A percentile compares a stretch with the other conserved stretches of the same genome.
Conservation (phyloP, 1,140 invertebrate genomes). For the Anastrepha ludens region DNA sequence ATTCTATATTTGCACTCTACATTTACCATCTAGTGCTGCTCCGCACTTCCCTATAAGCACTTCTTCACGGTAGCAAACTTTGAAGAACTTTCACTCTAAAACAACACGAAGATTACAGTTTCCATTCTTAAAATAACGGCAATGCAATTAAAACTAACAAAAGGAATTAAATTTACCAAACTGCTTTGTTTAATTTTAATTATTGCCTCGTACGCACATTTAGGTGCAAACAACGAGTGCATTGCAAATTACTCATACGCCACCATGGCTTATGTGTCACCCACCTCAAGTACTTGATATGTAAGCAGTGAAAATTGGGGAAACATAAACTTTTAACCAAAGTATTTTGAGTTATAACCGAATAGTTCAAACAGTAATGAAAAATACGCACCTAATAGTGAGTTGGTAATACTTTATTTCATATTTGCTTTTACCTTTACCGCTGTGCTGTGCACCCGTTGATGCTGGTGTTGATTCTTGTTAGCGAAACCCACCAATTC, state of each 20-base stretch:
- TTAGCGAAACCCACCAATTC: slow-evolving; percentile 32
- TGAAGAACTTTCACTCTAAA: neutral
- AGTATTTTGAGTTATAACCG: neutral
- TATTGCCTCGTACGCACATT: neutral
- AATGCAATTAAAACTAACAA: slow-evolving; percentile 38
- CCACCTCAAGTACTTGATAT: too few species aligned
- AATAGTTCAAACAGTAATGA: neutral
- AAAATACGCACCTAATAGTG: slow-evolving; percentile 28
- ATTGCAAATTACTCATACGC: neutral
- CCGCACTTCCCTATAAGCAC: too few species aligned
- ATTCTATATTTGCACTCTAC: too few species aligned
- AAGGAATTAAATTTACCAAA: slow-evolving; percentile 36
- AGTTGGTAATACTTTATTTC: neutral
- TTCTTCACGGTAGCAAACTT: too few species aligned
- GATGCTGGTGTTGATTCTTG: neutral
- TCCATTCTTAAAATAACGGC: neutral
- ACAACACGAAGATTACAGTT: neutral
- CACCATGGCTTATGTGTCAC: neutral
- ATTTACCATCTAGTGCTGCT: too few species aligned
- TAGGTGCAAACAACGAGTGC: neutral
- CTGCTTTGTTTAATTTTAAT: slow-evolving; percentile 37
- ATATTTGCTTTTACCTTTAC: neutral
- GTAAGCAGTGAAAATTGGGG: neutral
- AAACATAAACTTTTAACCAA: neutral
- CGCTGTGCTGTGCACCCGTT: neutral